A percentile compares a stretch with the other conserved stretches of the same genome.
phyloP scores from a whole-genome alignment of 2,797 vertebrate genomes.

The Onychomys leucogaster region DNA sequence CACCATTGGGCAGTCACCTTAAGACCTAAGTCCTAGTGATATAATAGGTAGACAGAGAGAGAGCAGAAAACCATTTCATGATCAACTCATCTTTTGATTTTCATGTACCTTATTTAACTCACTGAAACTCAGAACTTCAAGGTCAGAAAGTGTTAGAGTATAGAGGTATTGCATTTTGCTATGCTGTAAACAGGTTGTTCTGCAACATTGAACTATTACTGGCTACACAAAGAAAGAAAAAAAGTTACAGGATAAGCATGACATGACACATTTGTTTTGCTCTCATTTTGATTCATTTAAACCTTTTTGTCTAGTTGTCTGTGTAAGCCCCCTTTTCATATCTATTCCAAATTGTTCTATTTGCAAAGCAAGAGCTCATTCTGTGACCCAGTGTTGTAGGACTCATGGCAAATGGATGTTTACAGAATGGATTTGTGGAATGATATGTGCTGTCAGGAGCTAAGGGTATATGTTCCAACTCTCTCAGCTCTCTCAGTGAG shows the following conservation, averaged over 20 bases:
- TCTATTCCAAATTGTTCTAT: constrained; percentile 10
- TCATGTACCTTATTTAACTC: background rate
- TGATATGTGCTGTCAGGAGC: background rate
- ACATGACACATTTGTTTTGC: background rate
- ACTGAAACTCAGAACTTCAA: background rate
- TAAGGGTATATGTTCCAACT: background rate
- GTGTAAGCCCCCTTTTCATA: constrained; percentile 7
- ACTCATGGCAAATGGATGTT: background rate
- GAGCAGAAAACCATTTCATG: background rate
- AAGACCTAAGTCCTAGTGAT: background rate
- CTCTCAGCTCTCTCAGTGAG: background rate
- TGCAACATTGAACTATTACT: constrained; percentile 10
- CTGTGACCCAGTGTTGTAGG: background rate
- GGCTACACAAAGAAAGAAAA: background rate
- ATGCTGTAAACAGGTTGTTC: background rate
- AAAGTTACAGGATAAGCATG: background rate
- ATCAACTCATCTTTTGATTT: background rate
- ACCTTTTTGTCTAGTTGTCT: background rate
- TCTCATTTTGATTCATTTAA: background rate
- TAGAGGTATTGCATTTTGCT: background rate
- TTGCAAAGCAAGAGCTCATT: constrained; percentile 12
- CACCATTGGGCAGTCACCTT: background rate
- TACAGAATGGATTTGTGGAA: constrained; percentile 24
- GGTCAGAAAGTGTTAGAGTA: background rate
- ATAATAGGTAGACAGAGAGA: background rate